phyloP scores from a whole-genome alignment of 2,797 vertebrate genomes.

The Peromyscus aztecus region DNA sequence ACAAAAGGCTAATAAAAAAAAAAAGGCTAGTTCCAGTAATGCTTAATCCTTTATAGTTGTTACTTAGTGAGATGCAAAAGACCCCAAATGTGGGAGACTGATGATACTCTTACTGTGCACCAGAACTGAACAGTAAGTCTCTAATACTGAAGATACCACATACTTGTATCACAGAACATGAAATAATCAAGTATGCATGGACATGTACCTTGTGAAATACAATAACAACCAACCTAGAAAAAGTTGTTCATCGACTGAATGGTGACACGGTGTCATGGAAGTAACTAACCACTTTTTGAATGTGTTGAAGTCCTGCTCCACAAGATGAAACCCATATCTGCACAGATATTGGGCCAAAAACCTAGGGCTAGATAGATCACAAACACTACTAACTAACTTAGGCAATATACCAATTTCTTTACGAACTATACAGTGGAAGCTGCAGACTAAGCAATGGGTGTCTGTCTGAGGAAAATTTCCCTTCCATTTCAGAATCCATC shows the following conservation, averaged over 20 bases:
- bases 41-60: not conserved
- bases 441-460: not conserved
- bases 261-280: not conserved
- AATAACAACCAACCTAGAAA: not conserved
- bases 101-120: not conserved
- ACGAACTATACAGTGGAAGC: not conserved
- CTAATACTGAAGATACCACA: not conserved
- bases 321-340: not conserved
- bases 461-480: not conserved
- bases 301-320: not conserved
- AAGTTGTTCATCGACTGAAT: not conserved
- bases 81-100: not conserved
- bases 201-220: not conserved
- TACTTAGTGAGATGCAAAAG: not conserved
- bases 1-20: not conserved
- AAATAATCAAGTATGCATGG: not conserved
- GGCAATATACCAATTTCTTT: not conserved
- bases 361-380: not conserved
- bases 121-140: not conserved
- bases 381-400: not conserved
- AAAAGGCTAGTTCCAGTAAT: not conserved
- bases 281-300: not conserved
- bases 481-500: not conserved
- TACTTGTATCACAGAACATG: not conserved
- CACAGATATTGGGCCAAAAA: not conserved